Base-by-base conservation (phyloP, 2,797 vertebrate species). In the Clarias laeviceps region DNA sequence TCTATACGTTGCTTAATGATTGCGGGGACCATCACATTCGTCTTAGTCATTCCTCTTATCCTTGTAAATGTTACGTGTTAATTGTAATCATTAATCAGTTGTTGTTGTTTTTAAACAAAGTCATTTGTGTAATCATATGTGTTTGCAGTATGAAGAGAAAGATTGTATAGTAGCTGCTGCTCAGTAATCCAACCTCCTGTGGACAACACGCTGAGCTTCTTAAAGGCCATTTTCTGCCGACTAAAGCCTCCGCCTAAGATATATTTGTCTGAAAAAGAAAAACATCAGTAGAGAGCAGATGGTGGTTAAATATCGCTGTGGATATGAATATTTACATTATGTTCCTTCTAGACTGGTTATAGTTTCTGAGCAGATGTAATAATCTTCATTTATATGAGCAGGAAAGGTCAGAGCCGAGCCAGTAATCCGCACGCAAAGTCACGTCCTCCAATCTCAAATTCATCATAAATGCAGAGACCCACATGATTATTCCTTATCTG, bases 351-450 rank as follows among this genome's bases (percentile, higher is more conserved):
- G 84, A 59, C 56, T 73, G 29, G 72, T 76, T 88, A 87, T n/a
- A 83, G 54, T 89, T 85, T 84, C 24, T 76, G 81, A 70, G 24
- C 4, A 32, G 70, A 88, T 88, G 37, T 86, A 87, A 87, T 88
- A 83, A 88, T 88, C 70, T 80, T 72, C 62, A 83, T 91, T 82
- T 62, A 73, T 84, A 82, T 88, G 82, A 90, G 83, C 70, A 83
- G 73, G 32, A 91, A 89, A 87, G 86, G 81, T 91, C 83, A 85
- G 72, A 77, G 54, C 70, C 59, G 84, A 89, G 66, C 84, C 64
- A 62, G 61, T 87, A 87, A 87, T 89, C 84, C n/a, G 34, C 65
- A 66, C n/a, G 20, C 64, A 85, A 85, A 83, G 56, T 73, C 65
- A 84, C 73, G 29, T 82, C 22, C 78, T 54, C 29, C 7, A 32